Base-by-base conservation (phyloP, 2,888 invertebrate species). In the Drosophila cognata region DNA sequence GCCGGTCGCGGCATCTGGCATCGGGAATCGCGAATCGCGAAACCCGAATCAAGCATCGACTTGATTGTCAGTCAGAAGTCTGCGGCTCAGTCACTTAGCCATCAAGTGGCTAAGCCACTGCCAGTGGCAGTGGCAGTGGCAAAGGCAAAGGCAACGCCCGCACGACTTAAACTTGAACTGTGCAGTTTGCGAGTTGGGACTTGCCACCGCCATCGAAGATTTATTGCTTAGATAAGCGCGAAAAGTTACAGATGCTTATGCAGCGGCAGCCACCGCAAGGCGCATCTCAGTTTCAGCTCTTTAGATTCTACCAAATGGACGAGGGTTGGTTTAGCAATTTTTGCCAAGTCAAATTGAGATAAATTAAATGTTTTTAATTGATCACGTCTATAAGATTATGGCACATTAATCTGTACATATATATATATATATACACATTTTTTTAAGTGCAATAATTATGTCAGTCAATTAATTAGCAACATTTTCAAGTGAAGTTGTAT, bases 211-310 rank as follows among this genome's bases (percentile, higher is more conserved):
- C 89, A 90, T 83, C 90, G 74, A 82, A 91, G 91, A 91, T 91
- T 91, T 92, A 89, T 89, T 88, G 90, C 83, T 82, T 77, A 89
- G 92, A 91, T 91, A 91, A 91, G 90, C 89, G 85, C 85, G 82
- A 91, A 91, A 92, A 91, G 90, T 89, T 91, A 92, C 91, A 91
- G 92, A 91, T 91, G 91, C 92, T 89, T 91, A 91, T 87, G 92
- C 91, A 90, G 78, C 82, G 65, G 81, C 87, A 90, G 78, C 84
- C 89, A 86, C 90, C 66, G 87, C 89, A 61, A 84, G 84, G 68
- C 74, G 81, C 75, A 72, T 78, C 76, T 74, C 73, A 41, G 65
- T 66, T 67, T 84, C 75, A 72, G 74, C 67, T 81, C 69, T 87
- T 82, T 65, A 78, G 69, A 79, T 69, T 80, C 81, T 55, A 43